Evolutionary conservation across 2,797 vertebrate species (phyloP), one percentile per base, ranked within the genome.

Genomic region (Lycodopsis pacificus): DNA sequence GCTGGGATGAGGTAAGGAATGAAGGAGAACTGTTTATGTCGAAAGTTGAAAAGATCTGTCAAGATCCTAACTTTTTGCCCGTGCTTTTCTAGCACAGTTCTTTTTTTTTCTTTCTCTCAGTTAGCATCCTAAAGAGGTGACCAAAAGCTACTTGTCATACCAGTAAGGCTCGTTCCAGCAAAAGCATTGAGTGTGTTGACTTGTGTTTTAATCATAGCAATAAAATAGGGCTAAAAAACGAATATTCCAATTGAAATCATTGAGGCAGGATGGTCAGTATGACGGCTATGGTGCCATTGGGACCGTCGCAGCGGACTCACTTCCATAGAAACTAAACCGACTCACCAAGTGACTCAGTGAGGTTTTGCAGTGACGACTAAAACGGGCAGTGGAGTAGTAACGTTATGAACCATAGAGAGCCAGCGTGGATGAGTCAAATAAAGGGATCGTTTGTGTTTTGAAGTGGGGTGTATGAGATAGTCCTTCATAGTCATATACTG

Each of bases 1-100:
- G 59, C 69, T 51, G 25, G 51, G 56, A 79, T 57, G 80, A 83
- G 74, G 73, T 51, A 40, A 71, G 56, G 42, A 74, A 69, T 61
- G 56, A 81, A 87, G 38, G 30, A 6, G 51, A 56, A 58, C 32
- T 74, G 54, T 63, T 74, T 34, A 61, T 44, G 15, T 40, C 53
- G 30, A 25, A 19, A 73, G 36, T 46, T 40, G 38, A 32, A 57
- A 15, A 22, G 13, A 61, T 62, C 36, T 30, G 65, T 38, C 14
- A 32, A 42, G 56, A 53, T 30, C 32, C 34, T 2, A 67, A 73
- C 27, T 67, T 56, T 63, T 25, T 54, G 25, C 22, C 14, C 13
- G 14, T 61, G 32, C 19, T n/a, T 4, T 62, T 59, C 5, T 19
- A 40, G 20, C 34, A 0, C 5, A 40, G 3, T 15, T 1, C 22